These are phyloP conservation scores for Lasioglossum lativentre DNA, from an alignment of 2,888 invertebrate genomes.

Conservation along the genomic window DNA sequence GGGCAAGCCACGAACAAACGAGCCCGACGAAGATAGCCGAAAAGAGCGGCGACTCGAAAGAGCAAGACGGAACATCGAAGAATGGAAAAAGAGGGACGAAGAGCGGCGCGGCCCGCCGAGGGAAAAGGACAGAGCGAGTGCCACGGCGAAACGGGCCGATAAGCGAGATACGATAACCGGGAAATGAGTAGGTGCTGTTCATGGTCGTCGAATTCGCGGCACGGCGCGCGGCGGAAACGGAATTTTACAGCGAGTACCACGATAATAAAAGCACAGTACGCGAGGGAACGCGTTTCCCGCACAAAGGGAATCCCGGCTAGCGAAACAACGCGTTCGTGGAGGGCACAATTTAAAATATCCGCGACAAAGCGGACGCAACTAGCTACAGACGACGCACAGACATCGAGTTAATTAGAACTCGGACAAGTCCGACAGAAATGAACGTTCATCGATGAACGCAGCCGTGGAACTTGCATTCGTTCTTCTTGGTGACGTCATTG, in stretches of 20 bases:
- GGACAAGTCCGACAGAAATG: not conserved
- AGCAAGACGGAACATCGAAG: not conserved
- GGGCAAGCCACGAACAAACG: conserved; percentile 20
- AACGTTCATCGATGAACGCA: not conserved
- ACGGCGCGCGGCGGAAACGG: not conserved
- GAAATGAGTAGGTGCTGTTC: conserved; percentile 20
- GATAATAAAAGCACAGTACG: not conserved
- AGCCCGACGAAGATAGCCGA: not conserved
- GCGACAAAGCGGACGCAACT: not conserved
- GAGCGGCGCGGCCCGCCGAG: not conserved
- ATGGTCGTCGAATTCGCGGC: conserved; percentile 21
- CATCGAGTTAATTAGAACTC: conserved; percentile 13
- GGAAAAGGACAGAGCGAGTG: conserved; percentile 10
- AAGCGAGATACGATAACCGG: conserved; percentile 41
- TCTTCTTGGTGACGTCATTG: not conserved
- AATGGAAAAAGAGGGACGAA: not conserved
- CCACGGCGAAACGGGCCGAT: conserved; percentile 17
- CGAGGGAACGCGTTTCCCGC: not conserved
- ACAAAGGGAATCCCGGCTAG: not conserved
- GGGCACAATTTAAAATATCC: not conserved
- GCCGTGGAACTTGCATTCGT: not conserved
- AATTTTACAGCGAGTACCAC: conserved; percentile 14
- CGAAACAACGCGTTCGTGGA: not conserved
- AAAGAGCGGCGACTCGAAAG: not conserved
- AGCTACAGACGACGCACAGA: not conserved